A percentile compares a stretch with the other conserved stretches of the same genome.
phyloP scores from a whole-genome alignment of 2,888 invertebrate genomes.

The Sarcophaga caerulescens region DNA sequence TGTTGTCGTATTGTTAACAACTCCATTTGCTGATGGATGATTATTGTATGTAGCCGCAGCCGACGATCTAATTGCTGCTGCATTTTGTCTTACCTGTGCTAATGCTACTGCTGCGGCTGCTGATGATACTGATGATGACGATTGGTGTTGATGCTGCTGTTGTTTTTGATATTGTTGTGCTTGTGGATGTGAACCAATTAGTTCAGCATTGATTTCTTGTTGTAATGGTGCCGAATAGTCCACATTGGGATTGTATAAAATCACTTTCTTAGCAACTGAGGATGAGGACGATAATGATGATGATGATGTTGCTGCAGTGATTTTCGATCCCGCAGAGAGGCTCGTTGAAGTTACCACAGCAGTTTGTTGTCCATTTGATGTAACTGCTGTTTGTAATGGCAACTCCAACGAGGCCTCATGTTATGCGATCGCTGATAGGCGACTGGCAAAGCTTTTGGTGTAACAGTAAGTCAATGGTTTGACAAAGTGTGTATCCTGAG shows the following conservation, averaged over 20 bases:
- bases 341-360: conserved; percentile 65
- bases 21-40: conserved; percentile 61
- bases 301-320: conserved; percentile 73
- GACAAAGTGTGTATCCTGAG: conserved; percentile 96
- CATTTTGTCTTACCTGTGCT: conserved; percentile 64
- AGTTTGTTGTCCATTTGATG: conserved; percentile 65
- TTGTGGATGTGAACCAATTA: conserved; percentile 78
- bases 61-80: conserved; percentile 37
- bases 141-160: conserved; percentile 37
- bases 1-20: conserved; percentile 66
- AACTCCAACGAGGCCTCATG: conserved; percentile 88
- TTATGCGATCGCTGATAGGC: conserved; percentile 93
- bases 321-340: conserved; percentile 68
- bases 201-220: conserved; percentile 78
- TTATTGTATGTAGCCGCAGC: conserved; percentile 59
- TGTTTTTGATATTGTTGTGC: conserved; percentile 75
- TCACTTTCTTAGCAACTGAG: conserved; percentile 68
- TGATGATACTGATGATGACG: conserved; percentile 69
- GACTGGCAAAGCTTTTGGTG: conserved; percentile 87
- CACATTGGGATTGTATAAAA: conserved; percentile 77
- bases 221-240: conserved; percentile 79
- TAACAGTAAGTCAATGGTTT: conserved; percentile 93
- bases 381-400: conserved; percentile 74
- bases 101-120: conserved; percentile 53
- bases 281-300: conserved; percentile 69